Percentiles rank a stretch among this genome's conserved stretches.
Evolutionary conservation across 1,140 invertebrate species (phyloP).

Genomic region (Myzus persicae): DNA sequence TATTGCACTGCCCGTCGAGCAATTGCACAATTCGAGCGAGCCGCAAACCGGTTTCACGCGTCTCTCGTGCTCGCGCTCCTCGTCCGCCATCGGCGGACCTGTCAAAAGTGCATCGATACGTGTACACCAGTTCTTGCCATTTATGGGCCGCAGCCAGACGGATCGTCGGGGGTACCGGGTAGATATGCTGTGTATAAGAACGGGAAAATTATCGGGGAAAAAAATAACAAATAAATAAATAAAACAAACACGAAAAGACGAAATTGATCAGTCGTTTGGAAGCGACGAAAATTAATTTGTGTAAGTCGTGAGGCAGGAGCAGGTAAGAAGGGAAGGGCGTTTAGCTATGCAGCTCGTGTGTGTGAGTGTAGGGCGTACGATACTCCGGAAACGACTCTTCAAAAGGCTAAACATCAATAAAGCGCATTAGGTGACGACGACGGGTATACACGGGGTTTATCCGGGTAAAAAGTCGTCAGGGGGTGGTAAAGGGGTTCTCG

Average conservation of each 20-base stretch:
- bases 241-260: slow-evolving; percentile 19
- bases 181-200: background rate
- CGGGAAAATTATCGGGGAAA: background rate
- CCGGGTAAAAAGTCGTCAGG: slow-evolving; percentile 54
- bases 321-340: background rate
- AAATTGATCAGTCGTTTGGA: slow-evolving; percentile 32
- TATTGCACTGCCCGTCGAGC: slow-evolving; percentile 51
- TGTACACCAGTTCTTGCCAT: slow-evolving; percentile 21
- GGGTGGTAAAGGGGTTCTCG: slow-evolving; percentile 51
- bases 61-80: background rate
- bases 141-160: slow-evolving; percentile 10
- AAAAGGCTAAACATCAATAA: slow-evolving; percentile 57
- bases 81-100: background rate
- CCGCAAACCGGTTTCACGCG: slow-evolving; percentile 45
- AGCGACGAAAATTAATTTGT: slow-evolving; percentile 50
- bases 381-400: slow-evolving; percentile 48
- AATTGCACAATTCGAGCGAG: slow-evolving; percentile 44
- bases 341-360: background rate
- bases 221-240: slow-evolving; percentile 1
- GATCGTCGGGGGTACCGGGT: background rate
- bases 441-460: slow-evolving; percentile 47
- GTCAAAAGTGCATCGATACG: slow-evolving; percentile 47
- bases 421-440: slow-evolving; percentile 53
- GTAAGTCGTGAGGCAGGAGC: background rate
- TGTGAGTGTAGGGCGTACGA: background rate